Base-by-base conservation (phyloP, 1,140 invertebrate species). In the Batillaria attramentaria region DNA sequence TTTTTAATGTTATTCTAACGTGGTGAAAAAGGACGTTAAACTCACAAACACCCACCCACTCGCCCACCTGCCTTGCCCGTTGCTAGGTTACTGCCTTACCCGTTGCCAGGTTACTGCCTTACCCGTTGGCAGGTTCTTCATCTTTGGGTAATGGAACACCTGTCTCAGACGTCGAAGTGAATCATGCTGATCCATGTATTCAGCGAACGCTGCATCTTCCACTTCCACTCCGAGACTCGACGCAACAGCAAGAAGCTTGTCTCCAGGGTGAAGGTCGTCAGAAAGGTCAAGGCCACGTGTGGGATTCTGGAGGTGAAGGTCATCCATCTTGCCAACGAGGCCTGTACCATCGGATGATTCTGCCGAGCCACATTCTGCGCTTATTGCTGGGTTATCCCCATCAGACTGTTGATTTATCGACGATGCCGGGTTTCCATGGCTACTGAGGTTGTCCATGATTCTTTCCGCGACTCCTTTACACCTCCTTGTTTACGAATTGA, bases 91-190 rank as follows among this genome's bases (percentile, higher is more conserved):
- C n/a, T n/a, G n/a, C n/a, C n/a, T n/a, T n/a, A n/a, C n/a, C n/a
- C n/a, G n/a, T n/a, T n/a, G n/a, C n/a, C n/a, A n/a, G 39, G 69
- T 74, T 18, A 50, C n/a, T n/a, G 13, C 81, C 84, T 87, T 86
- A 92, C 92, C 87, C 74, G 84, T 78, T n/a, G 83, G 81, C 28
- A 92, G 78, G 60, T 90, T 87, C 50, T 86, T 88, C 81, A 90
- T 92, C 72, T 91, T 91, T 2, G 92, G 92, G 82, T 91, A 91
- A 54, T 81, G 65, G 78, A 92, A 92, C 37, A 86, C 86, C 16
- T 89, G 66, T 46, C 92, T 78, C 28, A 91, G 84, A 24, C 85
- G 77, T 72, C 79, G 69, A 37, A 92, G 82, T 28, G 88, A 86
- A 83, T 92, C 92, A 31, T 88, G 74, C 16, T 82, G 65, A 79